phyloP scores from a whole-genome alignment of 2,113 vertebrate species.

The Larimichthys polyactis region DNA sequence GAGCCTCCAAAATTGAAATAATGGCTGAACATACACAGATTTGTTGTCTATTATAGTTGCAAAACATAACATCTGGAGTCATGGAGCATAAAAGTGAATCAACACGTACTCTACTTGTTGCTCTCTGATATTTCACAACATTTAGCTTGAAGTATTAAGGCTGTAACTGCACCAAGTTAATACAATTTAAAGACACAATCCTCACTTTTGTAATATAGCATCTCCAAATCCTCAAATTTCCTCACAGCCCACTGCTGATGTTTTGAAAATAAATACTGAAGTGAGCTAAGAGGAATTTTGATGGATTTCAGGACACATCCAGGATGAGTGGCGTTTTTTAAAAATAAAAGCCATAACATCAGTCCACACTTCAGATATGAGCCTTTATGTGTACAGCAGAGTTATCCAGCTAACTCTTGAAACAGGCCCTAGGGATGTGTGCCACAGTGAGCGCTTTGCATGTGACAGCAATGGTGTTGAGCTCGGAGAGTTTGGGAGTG shows the following conservation, averaged over 20 bases:
- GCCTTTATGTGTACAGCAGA: neutral
- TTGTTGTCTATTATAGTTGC: neutral
- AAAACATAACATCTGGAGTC: neutral
- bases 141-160: neutral
- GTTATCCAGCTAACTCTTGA: slow-evolving; percentile 18
- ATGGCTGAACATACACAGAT: no score
- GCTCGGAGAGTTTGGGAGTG: slow-evolving; percentile 20
- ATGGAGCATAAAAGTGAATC: neutral
- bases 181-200: neutral
- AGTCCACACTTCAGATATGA: slow-evolving; percentile 1
- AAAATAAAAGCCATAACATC: neutral
- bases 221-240: slow-evolving; percentile 22
- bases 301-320: neutral
- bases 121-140: neutral
- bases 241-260: neutral
- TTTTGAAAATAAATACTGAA: slow-evolving; percentile 4
- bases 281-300: neutral
- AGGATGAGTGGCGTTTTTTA: neutral
- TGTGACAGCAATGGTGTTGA: slow-evolving; percentile 24
- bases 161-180: neutral
- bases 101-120: neutral
- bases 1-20: no score
- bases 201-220: neutral
- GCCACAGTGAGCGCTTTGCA: slow-evolving; percentile 18
- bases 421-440: slow-evolving; percentile 16